Evolutionary conservation across 2,113 vertebrate genomes (phyloP).

Genomic region (Atherinomorus stipes): DNA sequence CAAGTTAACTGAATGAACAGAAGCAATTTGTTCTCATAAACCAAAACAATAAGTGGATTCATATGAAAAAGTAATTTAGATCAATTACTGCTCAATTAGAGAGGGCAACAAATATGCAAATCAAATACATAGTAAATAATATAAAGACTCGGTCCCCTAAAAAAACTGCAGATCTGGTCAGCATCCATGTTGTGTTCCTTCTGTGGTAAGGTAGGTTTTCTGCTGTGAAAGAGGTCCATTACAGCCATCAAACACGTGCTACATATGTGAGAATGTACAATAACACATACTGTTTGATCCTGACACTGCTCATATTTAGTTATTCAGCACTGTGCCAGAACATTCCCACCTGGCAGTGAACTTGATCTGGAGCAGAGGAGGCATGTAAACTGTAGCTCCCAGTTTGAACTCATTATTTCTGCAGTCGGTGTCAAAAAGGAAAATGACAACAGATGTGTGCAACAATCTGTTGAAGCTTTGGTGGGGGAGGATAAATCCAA

Average conservation of each 20-base stretch:
- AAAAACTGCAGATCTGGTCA: no score
- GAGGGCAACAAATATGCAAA: no score
- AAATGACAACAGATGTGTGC: slow-evolving; percentile 54
- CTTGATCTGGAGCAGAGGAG: slow-evolving; percentile 7
- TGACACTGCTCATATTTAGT: not conserved
- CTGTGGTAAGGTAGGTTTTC: not conserved
- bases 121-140: no score
- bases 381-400: slow-evolving; percentile 17
- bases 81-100: no score
- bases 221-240: not conserved
- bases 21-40: no score
- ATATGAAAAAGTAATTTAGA: no score
- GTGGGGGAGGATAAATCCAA: slow-evolving; percentile 39
- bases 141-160: no score
- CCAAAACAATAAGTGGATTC: no score
- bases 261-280: slow-evolving; percentile 7
- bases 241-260: not conserved
- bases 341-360: slow-evolving; percentile 29
- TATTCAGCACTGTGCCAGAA: slow-evolving; percentile 9
- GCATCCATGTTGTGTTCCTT: not conserved
- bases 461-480: slow-evolving; percentile 50
- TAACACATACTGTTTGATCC: not conserved
- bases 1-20: no score
- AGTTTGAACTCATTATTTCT: slow-evolving; percentile 33
- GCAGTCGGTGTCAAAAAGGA: slow-evolving; percentile 20